These are phyloP conservation scores for Anorthoa munda DNA, from an alignment of 2,888 invertebrate genomes.

Conservation along the genomic window DNA sequence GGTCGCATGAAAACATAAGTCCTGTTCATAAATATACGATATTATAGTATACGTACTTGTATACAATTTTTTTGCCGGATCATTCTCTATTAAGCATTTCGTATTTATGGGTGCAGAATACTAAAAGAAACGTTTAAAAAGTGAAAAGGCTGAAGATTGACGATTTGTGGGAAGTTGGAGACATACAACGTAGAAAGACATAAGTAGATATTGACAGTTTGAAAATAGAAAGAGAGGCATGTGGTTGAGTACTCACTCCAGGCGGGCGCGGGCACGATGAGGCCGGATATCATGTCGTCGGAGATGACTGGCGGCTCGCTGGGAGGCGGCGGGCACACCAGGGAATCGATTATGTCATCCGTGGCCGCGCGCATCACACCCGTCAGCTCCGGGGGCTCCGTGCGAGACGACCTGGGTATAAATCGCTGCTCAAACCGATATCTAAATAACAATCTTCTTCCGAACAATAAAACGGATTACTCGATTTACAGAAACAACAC, in stretches of 20 bases:
- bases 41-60: conserved; percentile 15
- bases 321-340: conserved; percentile 99
- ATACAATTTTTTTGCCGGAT: conserved; percentile 22
- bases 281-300: conserved; percentile 98
- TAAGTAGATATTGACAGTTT: conserved; percentile 8
- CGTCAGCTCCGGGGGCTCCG: conserved; percentile 94
- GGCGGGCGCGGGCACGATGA: conserved; percentile 99
- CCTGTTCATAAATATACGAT: conserved; percentile 36
- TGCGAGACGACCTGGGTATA: conserved; percentile 93
- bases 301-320: conserved; percentile 97
- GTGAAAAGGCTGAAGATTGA: conserved; percentile 6
- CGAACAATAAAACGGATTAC: conserved; percentile 44
- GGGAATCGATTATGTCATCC: conserved; percentile 98
- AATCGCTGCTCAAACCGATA: conserved; percentile 57
- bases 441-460: conserved; percentile 60
- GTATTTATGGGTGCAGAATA: background rate
- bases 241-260: conserved; percentile 93
- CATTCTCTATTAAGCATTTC: conserved; percentile 6
- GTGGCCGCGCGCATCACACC: conserved; percentile 96
- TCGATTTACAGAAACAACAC: conserved; percentile 59
- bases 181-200: conserved; percentile 4
- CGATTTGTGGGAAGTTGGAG: no score
- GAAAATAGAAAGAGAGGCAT: conserved; percentile 24
- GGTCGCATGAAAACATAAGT: conserved; percentile 65
- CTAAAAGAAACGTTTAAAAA: conserved; percentile 15